Evolutionary conservation across 2,888 invertebrate genomes (phyloP).

Genomic region (Lithophane ornitopus): DNA sequence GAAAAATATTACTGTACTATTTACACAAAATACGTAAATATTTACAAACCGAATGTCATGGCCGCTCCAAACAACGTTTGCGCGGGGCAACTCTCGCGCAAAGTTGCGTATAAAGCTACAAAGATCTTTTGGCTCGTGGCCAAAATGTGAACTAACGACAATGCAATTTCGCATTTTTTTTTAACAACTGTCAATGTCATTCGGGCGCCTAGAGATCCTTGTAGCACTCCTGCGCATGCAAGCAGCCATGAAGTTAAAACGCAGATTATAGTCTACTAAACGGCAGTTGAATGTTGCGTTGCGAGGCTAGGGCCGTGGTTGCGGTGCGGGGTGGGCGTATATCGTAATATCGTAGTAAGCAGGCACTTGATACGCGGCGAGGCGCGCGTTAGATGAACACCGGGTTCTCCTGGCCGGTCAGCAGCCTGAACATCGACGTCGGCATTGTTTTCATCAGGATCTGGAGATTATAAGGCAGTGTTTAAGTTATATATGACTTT

Average conservation of each 20-base stretch:
- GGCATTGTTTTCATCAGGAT: constrained; percentile 99
- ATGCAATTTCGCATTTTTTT: neutral
- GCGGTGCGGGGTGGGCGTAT: constrained; percentile 56
- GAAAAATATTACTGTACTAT: constrained; percentile 22
- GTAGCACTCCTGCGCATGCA: neutral
- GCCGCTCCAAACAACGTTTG: neutral
- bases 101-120: neutral
- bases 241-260: constrained; percentile 18
- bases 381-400: constrained; percentile 96
- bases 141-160: neutral
- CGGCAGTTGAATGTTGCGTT: constrained; percentile 9
- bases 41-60: constrained; percentile 33
- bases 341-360: constrained; percentile 75
- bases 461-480: constrained; percentile 86
- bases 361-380: constrained; percentile 91
- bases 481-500: neutral
- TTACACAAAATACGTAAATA: constrained; percentile 46
- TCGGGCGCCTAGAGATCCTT: neutral
- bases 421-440: constrained; percentile 99
- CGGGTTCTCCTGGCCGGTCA: constrained; percentile 99
- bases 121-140: neutral
- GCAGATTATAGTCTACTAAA: constrained; percentile 2
- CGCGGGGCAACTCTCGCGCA: neutral
- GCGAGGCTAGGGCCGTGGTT: constrained; percentile 60
- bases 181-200: neutral